Evolutionary conservation across 1,140 invertebrate genomes (phyloP).

Genomic region (Drosophila insularis): DNA sequence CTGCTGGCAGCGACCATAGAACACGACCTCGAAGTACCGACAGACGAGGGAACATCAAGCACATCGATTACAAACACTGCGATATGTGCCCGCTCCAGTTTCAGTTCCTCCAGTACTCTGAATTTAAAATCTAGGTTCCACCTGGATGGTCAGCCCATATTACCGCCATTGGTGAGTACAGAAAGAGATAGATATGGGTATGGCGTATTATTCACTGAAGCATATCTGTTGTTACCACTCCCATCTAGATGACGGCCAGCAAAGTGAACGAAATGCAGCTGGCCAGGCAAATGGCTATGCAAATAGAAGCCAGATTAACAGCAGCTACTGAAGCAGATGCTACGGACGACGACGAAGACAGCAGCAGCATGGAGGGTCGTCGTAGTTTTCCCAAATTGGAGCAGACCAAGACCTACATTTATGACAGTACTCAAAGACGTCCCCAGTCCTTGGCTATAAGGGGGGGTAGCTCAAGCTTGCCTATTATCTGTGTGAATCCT

Average conservation of each 20-base stretch:
- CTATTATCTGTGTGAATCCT: slow-evolving; percentile 69
- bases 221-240: slow-evolving; percentile 25
- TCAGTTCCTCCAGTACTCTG: neutral
- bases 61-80: slow-evolving; percentile 19
- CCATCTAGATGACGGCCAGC: slow-evolving; percentile 51
- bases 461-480: slow-evolving; percentile 21
- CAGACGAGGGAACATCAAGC: slow-evolving; percentile 9
- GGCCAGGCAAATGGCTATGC: slow-evolving; percentile 71
- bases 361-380: slow-evolving; percentile 22
- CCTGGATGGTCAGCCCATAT: slow-evolving; percentile 85
- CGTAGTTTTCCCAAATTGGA: slow-evolving; percentile 34
- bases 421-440: slow-evolving; percentile 54
- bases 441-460: slow-evolving; percentile 33
- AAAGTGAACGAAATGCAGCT: slow-evolving; percentile 69
- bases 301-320: slow-evolving; percentile 47
- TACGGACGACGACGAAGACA: slow-evolving; percentile 2
- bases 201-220: slow-evolving; percentile 32
- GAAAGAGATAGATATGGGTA: slow-evolving; percentile 1
- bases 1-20: slow-evolving; percentile 48
- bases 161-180: slow-evolving; percentile 85
- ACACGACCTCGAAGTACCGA: neutral
- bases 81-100: neutral
- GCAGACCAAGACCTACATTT: slow-evolving; percentile 57
- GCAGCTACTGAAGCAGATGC: neutral
- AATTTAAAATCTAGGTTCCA: slow-evolving; percentile 84